Evolutionary conservation across 2,797 vertebrate genomes (phyloP), one percentile per base, ranked within the genome.

Genomic region (Lithobates sylvaticus): DNA sequence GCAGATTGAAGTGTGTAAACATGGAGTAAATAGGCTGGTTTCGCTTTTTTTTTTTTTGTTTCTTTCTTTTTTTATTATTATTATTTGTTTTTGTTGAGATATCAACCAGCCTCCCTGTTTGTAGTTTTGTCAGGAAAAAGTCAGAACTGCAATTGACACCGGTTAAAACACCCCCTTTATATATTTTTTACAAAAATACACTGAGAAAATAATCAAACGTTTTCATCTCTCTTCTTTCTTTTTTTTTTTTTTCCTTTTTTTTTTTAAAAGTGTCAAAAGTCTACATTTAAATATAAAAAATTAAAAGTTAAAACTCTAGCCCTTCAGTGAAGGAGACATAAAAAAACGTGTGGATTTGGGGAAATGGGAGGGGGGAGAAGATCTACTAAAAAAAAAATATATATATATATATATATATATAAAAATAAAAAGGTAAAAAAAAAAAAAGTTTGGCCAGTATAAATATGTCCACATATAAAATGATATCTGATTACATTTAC

Each of bases 111-210:
- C 96, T 94, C 95, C 96, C 93, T 96, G 94, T 94, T 96, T 94
- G 95, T 95, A 87, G 26, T 58, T 95, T 95, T 95, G 96, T 96
- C 94, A 96, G 96, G 96, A 39, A 39, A 98, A 98, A 98, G 96
- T 95, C 96, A 98, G 95, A 95, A 97, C 97, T 98, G 96, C 97
- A 95, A 97, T 97, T 96, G 95, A 98, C 96, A 97, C 96, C 94
- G 95, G 97, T 97, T 97, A 96, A 84, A 78, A 97, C 96, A 96
- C 96, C 96, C 97, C 97, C 96, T 94, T 96, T 96, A 98, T 99
- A 99, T 97, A 98, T 97, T 99, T 98, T 98, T 98, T 99, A 99
- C 97, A 99, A 99, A 99, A 99, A 99, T 99, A 99, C 98, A 99
- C 97, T 98, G 97, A 99, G 97, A 99, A 99, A 99, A 99, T 99